Evolutionary conservation across 2,797 vertebrate genomes (phyloP), one percentile per base, ranked within the genome.

Genomic region (Mormyrus hasselquistii): DNA sequence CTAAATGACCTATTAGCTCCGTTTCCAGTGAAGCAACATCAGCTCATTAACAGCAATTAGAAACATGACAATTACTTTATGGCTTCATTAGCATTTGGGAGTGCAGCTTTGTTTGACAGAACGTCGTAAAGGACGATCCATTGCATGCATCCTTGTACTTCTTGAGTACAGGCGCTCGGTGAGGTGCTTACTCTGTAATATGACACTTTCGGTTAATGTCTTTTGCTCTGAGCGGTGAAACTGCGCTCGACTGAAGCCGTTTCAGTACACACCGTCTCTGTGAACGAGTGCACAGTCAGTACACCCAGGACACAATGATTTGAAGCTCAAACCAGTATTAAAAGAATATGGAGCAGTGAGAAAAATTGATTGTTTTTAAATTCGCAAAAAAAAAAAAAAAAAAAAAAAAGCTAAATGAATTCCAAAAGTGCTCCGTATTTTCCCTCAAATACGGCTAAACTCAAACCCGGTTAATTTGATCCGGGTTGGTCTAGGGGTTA

Each of bases 31-130:
- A 86, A 86, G 50, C 50, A 55, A 52, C 84, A 86, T 86, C 29
- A 86, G n/a, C 25, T 86, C 50, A 86, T 86, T 86, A 53, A 50
- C 79, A 50, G 79, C 79, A 84, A 84, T 84, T 84, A 84, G 79
- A 44, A 84, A 19, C 79, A 84, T 50, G 41, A 84, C 41, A 84
- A 84, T 84, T 50, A 84, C 38, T 50, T 50, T 44, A 84, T 50
- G 79, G 41, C 47, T 47, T 84, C 79, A 84, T 47, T 84, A 79
- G 38, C 38, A n/a, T 49, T 25, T 50, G n/a, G 47, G 47, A 47
- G 50, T 0, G 10, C 9, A 3, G 47, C 79, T 10, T 50, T 47
- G 79, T 50, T 50, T 84, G 79, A 84, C 44, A 44, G 41, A 84
- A 12, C 44, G 3, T 10, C 3, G n/a, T 22, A 84, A 84, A 50